Evolutionary conservation across 2,888 invertebrate species (phyloP), one percentile per base, ranked within the genome.

Genomic region (Drosophila melanosoma): DNA sequence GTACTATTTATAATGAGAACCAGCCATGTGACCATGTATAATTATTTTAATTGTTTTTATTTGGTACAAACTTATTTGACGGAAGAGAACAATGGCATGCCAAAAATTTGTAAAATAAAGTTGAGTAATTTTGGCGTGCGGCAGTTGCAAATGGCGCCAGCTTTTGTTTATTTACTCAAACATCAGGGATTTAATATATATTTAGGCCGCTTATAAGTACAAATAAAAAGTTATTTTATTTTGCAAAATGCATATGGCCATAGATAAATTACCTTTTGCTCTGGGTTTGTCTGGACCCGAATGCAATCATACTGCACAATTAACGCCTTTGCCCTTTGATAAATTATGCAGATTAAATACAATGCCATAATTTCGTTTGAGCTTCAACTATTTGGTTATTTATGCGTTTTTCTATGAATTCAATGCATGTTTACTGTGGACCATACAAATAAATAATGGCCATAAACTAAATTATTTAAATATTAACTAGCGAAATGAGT

Each of bases 311-410:
- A 58, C 61, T 70, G 67, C 64, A 79, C 79, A 81, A 83, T 79
- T 86, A 74, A 69, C 68, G 64, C 70, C 57, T 79, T 69, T 79
- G 68, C 51, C 63, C 60, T 81, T 79, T 83, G 86, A 83, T 86
- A 81, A 86, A 79, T 81, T 81, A 86, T 79, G 83, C 75, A 83
- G 79, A 81, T 86, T 83, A 83, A 75, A 74, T 67, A 45, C n/a
- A 48, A 54, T 49, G 58, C 26, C 54, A 77, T 73, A 70, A 74
- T 68, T 76, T 56, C 65, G 67, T 62, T 80, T 69, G 58, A 69
- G 48, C 71, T 77, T 62, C 23, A 33, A 38, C 66, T 73, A 49
- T 57, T 69, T 48, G 26, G 29, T 68, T 54, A 72, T 76, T 64
- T 74, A 74, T 68, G 57, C 53, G 11, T 23, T 60, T 64, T 65